Evolutionary conservation across 2,797 vertebrate genomes (phyloP), one percentile per base, ranked within the genome.

Genomic region (Eulemur coronatus): DNA sequence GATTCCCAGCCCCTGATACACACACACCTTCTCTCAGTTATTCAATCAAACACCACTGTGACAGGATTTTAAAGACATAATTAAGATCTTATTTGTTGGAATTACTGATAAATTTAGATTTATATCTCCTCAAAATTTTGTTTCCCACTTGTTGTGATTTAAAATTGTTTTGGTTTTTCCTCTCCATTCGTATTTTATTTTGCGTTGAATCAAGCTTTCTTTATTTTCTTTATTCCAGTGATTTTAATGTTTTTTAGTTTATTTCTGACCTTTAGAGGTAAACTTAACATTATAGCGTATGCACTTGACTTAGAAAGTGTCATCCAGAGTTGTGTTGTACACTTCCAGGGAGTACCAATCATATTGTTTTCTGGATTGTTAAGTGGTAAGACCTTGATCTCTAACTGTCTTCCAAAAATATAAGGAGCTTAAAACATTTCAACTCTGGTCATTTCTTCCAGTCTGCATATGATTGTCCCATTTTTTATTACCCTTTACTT

Each of bases 51-150:
- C 5, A 28, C 30, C 48, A 18, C 43, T 55, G 1, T 59, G 76
- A 76, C 33, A 24, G 35, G 22, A 35, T 88, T 84, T 88, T 89
- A 55, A 38, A 43, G 67, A 38, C 46, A 35, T 26, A 63, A 93
- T 38, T 76, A 94, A 82, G 35, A 38, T 15, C 35, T 69, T 46
- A 93, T 89, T 97, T 96, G 79, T 85, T 97, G n/a, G 50, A 89
- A 67, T 95, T 96, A 76, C 4, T 81, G 48, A 55, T 89, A 84
- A 46, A 69, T 94, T 96, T 79, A 69, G 63, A 89, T 72, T 84
- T 55, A 57, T 38, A 85, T 92, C 55, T 92, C 28, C 5, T 7
- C 84, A 80, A 95, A 26, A 35, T 76, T 86, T 86, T 75, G 35
- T 73, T 84, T 95, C 33, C 10, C 28, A 38, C 79, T 92, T 91